Base-by-base conservation (phyloP, 2,888 invertebrate species). In the Hartigia nigra region DNA sequence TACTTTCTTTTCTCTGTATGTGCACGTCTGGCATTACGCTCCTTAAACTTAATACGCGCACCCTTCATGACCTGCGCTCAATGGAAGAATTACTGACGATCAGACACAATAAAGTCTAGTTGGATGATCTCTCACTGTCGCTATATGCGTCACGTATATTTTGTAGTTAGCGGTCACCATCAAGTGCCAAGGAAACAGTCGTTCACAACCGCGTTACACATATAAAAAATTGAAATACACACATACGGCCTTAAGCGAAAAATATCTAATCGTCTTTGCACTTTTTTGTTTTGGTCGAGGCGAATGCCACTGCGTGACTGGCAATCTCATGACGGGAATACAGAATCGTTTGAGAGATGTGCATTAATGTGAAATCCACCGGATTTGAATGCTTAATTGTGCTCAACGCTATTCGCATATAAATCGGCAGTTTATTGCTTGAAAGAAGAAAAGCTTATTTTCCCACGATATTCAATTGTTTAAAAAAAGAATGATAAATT, bases 61-160 rank as follows among this genome's bases (percentile, higher is more conserved):
- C 55, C 55, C 55, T 55, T 55, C 72, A 79, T 80, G 85, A 85
- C 86, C 87, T 88, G 87, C 87, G 86, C 89, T 87, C 85, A 87
- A 88, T 88, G 86, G 84, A 85, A 74, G 77, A 79, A 84, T 87
- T 86, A 85, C 75, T 77, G 80, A 82, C 79, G 78, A 85, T 86
- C 84, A 87, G 84, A 80, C 83, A 78, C 83, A 87, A 87, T 86
- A 83, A 88, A 85, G 83, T 81, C 82, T 83, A 84, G 55, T 55
- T 55, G 55, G 55, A 55, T 55, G 55, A 55, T 55, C 55, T 55
- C 23, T 55, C 55, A 23, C 55, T 55, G 55, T 23, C 55, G 9
- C 9, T 9, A 23, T 55, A 55, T 55, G 23, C 23, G 23, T 55
- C 55, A 55, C 55, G 55, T 55, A 55, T 55, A 55, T 55, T 55